A percentile compares a stretch with the other conserved stretches of the same genome.
Conservation (phyloP, 2,113 vertebrate genomes). For the Tyrannus savana region DNA sequence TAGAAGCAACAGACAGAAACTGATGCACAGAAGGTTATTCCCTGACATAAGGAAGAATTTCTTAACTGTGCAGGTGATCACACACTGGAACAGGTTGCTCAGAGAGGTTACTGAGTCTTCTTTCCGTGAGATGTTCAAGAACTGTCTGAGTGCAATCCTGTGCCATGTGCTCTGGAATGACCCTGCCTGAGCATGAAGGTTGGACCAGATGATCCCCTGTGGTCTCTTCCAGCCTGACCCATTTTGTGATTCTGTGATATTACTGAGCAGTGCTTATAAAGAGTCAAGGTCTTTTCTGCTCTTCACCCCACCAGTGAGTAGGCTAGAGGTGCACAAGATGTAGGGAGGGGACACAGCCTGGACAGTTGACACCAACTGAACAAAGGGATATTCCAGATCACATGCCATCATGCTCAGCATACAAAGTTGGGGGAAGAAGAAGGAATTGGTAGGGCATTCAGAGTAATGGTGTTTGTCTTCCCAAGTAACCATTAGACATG, state of each 20-base stretch:
- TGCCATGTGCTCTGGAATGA: neutral
- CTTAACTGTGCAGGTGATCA: neutral
- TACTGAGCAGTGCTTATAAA: neutral
- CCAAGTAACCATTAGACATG: neutral
- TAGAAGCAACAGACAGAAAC: neutral
- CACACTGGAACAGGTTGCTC: neutral
- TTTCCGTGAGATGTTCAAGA: neutral
- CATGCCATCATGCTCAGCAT: neutral
- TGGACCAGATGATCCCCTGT: neutral
- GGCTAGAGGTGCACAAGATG: neutral
- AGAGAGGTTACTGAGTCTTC: neutral
- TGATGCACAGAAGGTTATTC: neutral
- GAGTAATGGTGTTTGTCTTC: neutral
- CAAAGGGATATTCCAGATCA: neutral
- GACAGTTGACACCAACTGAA: neutral
- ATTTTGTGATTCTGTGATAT: neutral
- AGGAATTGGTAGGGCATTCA: neutral
- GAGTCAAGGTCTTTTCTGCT: neutral
- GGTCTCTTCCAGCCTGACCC: neutral
- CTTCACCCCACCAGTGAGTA: neutral
- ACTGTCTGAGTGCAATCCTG: neutral
- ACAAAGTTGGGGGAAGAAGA: neutral
- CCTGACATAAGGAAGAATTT: neutral
- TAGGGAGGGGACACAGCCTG: neutral
- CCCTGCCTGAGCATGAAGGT: neutral